Conservation (phyloP, 2,113 vertebrate genomes). For the Empidonax traillii region DNA sequence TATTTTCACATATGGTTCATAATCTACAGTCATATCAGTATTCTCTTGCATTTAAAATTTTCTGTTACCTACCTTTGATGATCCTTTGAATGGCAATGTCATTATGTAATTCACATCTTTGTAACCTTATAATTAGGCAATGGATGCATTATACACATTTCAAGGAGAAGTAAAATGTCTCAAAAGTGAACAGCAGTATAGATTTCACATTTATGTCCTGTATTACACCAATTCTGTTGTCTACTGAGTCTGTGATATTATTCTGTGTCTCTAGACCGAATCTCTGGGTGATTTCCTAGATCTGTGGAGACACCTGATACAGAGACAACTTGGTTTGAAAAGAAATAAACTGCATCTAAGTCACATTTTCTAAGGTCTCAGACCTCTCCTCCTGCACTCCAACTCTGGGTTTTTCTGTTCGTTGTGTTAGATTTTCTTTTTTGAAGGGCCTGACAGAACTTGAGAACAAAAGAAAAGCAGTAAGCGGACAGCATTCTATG, state of each 20-base stretch:
- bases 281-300: neutral
- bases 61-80: neutral
- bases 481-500: neutral
- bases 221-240: neutral
- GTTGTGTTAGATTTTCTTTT: neutral
- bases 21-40: neutral
- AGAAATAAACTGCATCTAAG: neutral
- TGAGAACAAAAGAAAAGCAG: neutral
- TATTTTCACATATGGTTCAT: neutral
- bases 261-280: neutral
- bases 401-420: neutral
- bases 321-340: neutral
- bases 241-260: neutral
- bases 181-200: neutral
- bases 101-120: neutral
- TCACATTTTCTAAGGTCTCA: neutral
- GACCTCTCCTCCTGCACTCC: neutral
- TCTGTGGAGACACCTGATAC: neutral
- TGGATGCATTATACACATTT: neutral
- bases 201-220: neutral
- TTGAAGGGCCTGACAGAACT: neutral
- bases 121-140: neutral
- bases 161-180: neutral
- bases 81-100: neutral
- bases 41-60: neutral